phyloP scores from a whole-genome alignment of 2,888 invertebrate genomes.

The Pachycephus smyrnensis region DNA sequence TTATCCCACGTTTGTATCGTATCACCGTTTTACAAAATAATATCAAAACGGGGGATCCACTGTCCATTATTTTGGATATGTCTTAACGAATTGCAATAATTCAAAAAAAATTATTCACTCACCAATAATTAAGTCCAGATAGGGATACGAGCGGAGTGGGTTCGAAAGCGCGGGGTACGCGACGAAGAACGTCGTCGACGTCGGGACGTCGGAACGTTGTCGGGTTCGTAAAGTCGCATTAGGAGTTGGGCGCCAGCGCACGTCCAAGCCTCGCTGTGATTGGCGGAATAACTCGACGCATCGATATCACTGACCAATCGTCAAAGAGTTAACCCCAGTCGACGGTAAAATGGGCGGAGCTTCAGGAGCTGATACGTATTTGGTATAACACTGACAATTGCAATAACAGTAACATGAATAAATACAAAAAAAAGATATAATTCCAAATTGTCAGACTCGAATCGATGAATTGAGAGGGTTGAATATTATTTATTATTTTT shows the following conservation, averaged over 20 bases:
- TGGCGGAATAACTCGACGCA: slow-evolving; percentile 64
- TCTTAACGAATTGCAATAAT: background rate
- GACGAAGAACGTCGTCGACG: slow-evolving; percentile 61
- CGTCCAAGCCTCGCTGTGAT: slow-evolving; percentile 67
- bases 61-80: background rate
- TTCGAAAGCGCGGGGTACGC: slow-evolving; percentile 62
- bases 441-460: background rate
- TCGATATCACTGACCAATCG: slow-evolving; percentile 69
- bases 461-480: background rate
- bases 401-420: slow-evolving; percentile 5
- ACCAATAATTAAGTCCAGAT: slow-evolving; percentile 67
- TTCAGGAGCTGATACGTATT: slow-evolving; percentile 26
- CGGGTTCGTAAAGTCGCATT: slow-evolving; percentile 27
- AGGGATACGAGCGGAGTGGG: slow-evolving; percentile 58
- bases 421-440: slow-evolving; percentile 11
- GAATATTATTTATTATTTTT: background rate
- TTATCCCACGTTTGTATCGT: background rate
- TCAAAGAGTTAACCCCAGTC: slow-evolving; percentile 44
- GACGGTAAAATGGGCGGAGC: slow-evolving; percentile 64
- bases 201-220: slow-evolving; percentile 65
- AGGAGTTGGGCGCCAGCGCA: slow-evolving; percentile 68
- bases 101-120: slow-evolving; percentile 45
- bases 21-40: background rate
- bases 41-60: background rate
- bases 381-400: slow-evolving; percentile 12